Percentiles rank a stretch among this genome's conserved stretches.
Conservation (phyloP, 2,113 vertebrate species). For the Hydropotes inermis region DNA sequence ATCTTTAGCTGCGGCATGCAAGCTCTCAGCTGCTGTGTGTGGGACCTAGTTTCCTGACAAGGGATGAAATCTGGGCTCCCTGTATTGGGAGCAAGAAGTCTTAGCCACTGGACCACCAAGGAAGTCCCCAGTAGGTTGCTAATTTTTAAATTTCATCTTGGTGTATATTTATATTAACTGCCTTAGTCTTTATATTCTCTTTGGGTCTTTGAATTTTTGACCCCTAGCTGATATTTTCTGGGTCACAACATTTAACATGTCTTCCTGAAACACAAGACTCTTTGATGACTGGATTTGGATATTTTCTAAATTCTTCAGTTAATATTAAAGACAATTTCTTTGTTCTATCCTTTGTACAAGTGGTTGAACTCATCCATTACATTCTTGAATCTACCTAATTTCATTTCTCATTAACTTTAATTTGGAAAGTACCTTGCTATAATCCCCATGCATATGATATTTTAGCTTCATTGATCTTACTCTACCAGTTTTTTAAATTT, state of each 20-base stretch:
- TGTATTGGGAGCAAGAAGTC: background rate
- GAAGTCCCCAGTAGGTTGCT: background rate
- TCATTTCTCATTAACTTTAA: conserved; percentile 9
- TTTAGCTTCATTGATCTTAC: background rate
- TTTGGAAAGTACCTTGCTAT: background rate
- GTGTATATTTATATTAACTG: background rate
- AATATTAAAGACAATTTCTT: background rate
- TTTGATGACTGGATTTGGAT: background rate
- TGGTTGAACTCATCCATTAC: background rate
- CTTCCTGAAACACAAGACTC: background rate
- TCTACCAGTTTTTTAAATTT: background rate
- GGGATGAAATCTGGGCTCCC: background rate
- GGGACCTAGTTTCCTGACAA: background rate
- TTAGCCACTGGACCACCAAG: background rate
- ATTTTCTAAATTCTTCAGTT: background rate
- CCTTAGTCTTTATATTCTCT: background rate
- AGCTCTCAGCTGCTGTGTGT: background rate
- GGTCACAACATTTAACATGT: background rate
- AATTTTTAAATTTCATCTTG: background rate
- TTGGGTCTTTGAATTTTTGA: background rate
- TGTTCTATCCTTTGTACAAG: background rate
- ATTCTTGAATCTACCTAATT: background rate
- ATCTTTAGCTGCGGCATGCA: background rate
- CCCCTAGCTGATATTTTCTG: background rate
- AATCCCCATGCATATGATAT: background rate